Evolutionary conservation across 1,140 invertebrate genomes (phyloP), one percentile per base, ranked within the genome.

Genomic region (Asbolus verrucosus): DNA sequence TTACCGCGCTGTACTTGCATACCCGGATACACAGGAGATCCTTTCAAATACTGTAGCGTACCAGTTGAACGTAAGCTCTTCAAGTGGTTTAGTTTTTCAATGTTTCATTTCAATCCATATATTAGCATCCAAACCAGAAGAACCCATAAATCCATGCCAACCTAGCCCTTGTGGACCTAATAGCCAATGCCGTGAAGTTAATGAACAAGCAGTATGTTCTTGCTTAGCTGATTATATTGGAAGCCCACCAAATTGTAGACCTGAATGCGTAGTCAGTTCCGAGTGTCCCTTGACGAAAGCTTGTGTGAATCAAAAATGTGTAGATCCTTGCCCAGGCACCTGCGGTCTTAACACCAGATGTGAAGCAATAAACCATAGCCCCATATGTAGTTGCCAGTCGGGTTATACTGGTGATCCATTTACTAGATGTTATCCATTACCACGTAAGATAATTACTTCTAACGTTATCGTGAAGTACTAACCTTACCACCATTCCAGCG

Each of bases 391-490:
- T 16, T 92, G 90, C 77, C 83, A 85, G 70, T 85, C 87, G 74
- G 88, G 88, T 78, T 87, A 86, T 72, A 93, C 90, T 5, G 92
- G 92, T 63, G 91, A 94, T 85, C 91, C 92, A n/a, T 92, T 77
- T 61, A 71, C 68, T 13, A 71, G 69, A 71, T 74, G 73, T 65
- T 76, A 67, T 36, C 71, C 71, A 4, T 66, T 68, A 65, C 82
- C 77, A n/a, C 72, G 75, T 77, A 77, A 75, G 73, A 38, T 9
- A 15, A 31, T 27, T 59, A n/a, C n/a, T n/a, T n/a, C n/a, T n/a
- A n/a, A n/a, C n/a, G n/a, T n/a, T n/a, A n/a, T n/a, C n/a, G n/a
- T n/a, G n/a, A n/a, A 2, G 33, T 5, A 36, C 11, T 30, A 8
- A 14, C n/a, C 21, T 54, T 11, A n/a, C 2, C 11, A 30, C 46